These are phyloP conservation scores for Oxygymnocypris stewartii DNA, from an alignment of 2,113 vertebrate species.

Conservation along the genomic window DNA sequence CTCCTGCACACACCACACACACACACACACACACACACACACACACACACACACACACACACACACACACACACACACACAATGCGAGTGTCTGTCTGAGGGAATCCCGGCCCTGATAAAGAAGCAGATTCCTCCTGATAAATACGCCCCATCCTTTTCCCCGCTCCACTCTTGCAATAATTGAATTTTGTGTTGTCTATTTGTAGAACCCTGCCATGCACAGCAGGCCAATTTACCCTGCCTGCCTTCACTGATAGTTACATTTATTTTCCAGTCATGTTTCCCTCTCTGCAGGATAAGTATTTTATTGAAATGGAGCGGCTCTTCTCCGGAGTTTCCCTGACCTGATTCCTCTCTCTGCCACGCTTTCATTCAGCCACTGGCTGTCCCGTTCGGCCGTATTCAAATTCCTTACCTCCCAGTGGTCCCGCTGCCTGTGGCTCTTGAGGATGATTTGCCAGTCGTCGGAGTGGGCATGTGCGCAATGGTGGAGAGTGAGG, in stretches of 20 bases:
- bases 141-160: background rate
- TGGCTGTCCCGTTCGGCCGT: background rate
- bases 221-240: slow-evolving; percentile 37
- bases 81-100: background rate
- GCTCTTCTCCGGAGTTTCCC: slow-evolving; percentile 29
- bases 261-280: slow-evolving; percentile 42
- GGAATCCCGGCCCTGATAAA: slow-evolving; percentile 22
- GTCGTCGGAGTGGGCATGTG: slow-evolving; percentile 86
- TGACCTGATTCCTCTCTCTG: slow-evolving; percentile 12
- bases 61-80: background rate
- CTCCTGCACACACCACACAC: background rate
- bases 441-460: slow-evolving; percentile 96
- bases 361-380: background rate
- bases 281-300: slow-evolving; percentile 23
- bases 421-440: slow-evolving; percentile 84
- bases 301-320: slow-evolving; percentile 38
- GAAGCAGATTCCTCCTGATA: slow-evolving; percentile 31
- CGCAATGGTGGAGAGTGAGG: slow-evolving; percentile 93
- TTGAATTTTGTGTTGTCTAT: slow-evolving; percentile 41
- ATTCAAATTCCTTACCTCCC: slow-evolving; percentile 85
- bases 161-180: slow-evolving; percentile 10
- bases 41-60: background rate
- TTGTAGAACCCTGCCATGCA: slow-evolving; percentile 39
- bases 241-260: slow-evolving; percentile 37
- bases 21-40: too few species aligned